These are phyloP conservation scores for Lasioglossum pauxillum DNA, from an alignment of 2,888 invertebrate species.

Conservation along the genomic window DNA sequence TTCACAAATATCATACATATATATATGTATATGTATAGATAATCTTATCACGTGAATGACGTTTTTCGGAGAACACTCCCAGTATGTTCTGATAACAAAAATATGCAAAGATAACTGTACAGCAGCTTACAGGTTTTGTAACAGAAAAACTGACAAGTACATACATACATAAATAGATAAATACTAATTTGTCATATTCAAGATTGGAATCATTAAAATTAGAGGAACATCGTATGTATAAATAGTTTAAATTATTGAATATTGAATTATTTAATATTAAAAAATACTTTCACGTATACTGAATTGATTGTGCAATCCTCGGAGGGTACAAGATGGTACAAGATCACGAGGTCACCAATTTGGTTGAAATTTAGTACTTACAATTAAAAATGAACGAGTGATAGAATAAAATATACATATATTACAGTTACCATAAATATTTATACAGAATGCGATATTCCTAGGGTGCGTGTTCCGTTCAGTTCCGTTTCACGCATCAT, in stretches of 20 bases:
- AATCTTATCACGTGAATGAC: not conserved
- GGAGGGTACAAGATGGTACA: not conserved
- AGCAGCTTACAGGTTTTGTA: not conserved
- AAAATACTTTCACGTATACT: not conserved
- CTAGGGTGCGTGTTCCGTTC: no score
- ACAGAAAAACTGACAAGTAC: not conserved
- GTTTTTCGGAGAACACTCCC: not conserved
- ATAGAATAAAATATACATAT: no score
- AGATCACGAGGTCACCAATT: not conserved
- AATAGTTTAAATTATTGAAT: not conserved
- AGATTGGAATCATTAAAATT: not conserved
- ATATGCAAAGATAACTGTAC: not conserved
- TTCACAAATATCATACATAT: not conserved
- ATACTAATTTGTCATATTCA: not conserved
- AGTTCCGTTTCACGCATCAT: no score
- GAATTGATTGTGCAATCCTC: no score
- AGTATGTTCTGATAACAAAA: not conserved
- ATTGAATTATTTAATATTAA: not conserved
- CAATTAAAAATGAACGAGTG: no score
- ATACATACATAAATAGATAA: not conserved
- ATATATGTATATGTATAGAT: not conserved
- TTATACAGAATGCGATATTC: no score
- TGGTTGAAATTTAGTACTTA: not conserved
- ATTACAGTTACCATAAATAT: no score
- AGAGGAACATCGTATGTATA: not conserved